These are phyloP conservation scores for Octonoba sinensis DNA, from an alignment of 2,888 invertebrate genomes.

Conservation along the genomic window DNA sequence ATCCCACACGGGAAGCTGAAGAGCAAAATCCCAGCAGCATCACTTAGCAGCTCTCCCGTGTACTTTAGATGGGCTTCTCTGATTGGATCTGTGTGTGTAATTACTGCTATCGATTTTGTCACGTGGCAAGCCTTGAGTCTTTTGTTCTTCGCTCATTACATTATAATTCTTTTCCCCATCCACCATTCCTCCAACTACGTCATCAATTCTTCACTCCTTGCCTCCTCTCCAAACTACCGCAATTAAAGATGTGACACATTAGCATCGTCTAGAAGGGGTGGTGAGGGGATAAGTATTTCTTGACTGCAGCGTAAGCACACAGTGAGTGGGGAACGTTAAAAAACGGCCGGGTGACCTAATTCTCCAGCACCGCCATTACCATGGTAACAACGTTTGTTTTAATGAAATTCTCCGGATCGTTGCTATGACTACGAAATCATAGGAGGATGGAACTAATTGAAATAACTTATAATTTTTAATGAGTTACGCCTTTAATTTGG, in stretches of 20 bases:
- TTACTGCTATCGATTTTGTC: slow-evolving; percentile 65
- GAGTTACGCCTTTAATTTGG: slow-evolving; percentile 57
- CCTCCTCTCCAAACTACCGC: slow-evolving; percentile 55
- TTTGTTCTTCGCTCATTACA: slow-evolving; percentile 65
- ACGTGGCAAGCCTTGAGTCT: slow-evolving; percentile 61
- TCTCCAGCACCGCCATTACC: slow-evolving; percentile 33
- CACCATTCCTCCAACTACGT: slow-evolving; percentile 33
- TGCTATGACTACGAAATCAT: slow-evolving; percentile 31
- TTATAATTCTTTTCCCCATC: slow-evolving; percentile 60
- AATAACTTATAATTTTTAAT: slow-evolving; percentile 63
- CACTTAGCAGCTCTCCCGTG: slow-evolving; percentile 64
- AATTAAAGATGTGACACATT: slow-evolving; percentile 63
- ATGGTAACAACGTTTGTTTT: slow-evolving; percentile 58
- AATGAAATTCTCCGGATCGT: slow-evolving; percentile 51
- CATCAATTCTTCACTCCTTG: slow-evolving; percentile 42
- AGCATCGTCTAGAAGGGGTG: slow-evolving; percentile 8
- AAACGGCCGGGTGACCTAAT: slow-evolving; percentile 54
- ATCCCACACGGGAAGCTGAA: slow-evolving; percentile 63
- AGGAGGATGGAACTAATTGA: slow-evolving; percentile 54
- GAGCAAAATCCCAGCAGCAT: slow-evolving; percentile 64
- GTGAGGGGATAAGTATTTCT: slow-evolving; percentile 48
- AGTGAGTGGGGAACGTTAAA: slow-evolving; percentile 1
- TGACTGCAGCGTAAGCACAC: slow-evolving; percentile 6
- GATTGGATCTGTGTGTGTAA: slow-evolving; percentile 64
- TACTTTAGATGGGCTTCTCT: slow-evolving; percentile 62